Evolutionary conservation across 2,888 invertebrate species (phyloP).

Genomic region (Aphelenchoides bicaudatus): DNA sequence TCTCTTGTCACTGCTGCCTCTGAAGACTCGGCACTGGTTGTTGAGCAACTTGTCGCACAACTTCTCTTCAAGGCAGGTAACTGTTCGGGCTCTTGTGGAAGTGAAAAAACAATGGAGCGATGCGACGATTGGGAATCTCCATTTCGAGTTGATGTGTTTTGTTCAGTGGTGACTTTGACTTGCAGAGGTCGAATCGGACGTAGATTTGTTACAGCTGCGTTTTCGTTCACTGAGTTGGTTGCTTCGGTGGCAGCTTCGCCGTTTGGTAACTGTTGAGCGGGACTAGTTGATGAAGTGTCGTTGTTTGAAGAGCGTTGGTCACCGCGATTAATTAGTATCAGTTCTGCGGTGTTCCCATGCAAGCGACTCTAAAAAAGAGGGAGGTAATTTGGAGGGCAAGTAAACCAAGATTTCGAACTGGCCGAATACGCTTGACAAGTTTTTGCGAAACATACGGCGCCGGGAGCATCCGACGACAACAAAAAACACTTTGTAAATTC

Average conservation of each 20-base stretch:
- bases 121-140: background rate
- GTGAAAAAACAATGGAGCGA: no score
- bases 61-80: no score
- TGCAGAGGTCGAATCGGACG: background rate
- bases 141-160: background rate
- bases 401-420: no score
- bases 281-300: background rate
- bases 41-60: no score
- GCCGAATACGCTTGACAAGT: no score
- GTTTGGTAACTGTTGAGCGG: no score
- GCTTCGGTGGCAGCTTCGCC: background rate
- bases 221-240: background rate
- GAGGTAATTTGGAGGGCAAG: no score
- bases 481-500: background rate
- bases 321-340: slow-evolving; percentile 15
- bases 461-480: no score
- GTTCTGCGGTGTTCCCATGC: slow-evolving; percentile 11
- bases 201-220: background rate
- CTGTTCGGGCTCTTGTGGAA: no score
- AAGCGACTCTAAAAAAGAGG: slow-evolving; percentile 8
- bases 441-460: no score
- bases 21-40: no score
- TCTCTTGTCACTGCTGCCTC: no score
- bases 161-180: slow-evolving; percentile 2
- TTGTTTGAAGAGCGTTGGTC: background rate